Base-by-base conservation (phyloP, 2,888 invertebrate genomes). In the Epirrhoe tristata region DNA sequence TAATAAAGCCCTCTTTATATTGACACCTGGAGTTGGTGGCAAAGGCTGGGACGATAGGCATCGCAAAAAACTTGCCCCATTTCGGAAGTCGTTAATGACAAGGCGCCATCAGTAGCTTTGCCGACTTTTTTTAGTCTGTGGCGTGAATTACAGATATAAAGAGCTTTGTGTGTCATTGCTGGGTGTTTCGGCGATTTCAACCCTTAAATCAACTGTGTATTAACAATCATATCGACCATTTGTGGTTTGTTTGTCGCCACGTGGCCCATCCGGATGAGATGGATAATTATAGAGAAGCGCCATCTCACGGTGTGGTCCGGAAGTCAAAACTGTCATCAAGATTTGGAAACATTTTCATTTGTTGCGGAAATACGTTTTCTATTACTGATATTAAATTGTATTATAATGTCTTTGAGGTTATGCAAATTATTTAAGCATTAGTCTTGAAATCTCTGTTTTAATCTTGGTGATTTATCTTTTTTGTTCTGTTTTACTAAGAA, bases 1-100 rank as follows among this genome's bases (percentile, higher is more conserved):
- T 1, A 7, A 14, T 60, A 60, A 53, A 16, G 50, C 36, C 32
- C 52, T 43, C 43, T 53, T 53, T 43, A 32, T 16, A 10, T 63
- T 58, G 12, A 16, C 32, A 56, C 24, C 10, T 46, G 8, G n/a
- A 16, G 34, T 16, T 5, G 59, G 63, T 67, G 67, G 52, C 51
- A 63, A 24, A 63, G 52, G 34, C 50, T 34, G 43, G 53, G 16
- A 50, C 56, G 88, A 84, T 89, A 86, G 89, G 84, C 85, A 76
- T 70, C 68, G 77, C 80, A 86, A 90, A 91, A 82, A 91, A 89
- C 79, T 24, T 78, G 83, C 78, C 81, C 71, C 84, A 84, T 88
- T 92, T 93, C 90, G 92, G 93, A 92, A 91, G 90, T 90, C 77
- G 78, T 86, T 91, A 91, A 93, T 92, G 87, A 91, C 85, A 91